A percentile compares a stretch with the other conserved stretches of the same genome.
These are phyloP conservation scores for Amazonetta brasiliensis DNA, from an alignment of 2,797 vertebrate genomes.

Conservation along the genomic window DNA sequence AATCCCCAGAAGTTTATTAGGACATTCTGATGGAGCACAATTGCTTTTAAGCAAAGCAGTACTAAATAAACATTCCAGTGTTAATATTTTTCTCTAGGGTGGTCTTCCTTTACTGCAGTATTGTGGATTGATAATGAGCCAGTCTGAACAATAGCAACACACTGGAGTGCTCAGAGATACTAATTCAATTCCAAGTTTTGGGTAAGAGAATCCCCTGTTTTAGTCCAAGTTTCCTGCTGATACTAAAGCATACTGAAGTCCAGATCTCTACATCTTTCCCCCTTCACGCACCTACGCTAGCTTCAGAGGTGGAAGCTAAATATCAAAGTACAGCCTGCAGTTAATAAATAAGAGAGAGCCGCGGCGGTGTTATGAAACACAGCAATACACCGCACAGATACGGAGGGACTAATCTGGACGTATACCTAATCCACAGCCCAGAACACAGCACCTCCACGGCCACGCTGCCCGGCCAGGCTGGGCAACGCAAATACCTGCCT, in stretches of 20 bases:
- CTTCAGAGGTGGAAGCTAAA: not conserved
- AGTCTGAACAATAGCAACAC: slow-evolving; percentile 12
- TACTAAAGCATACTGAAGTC: not conserved
- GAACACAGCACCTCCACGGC: fast-evolving
- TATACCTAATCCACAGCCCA: not conserved
- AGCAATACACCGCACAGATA: not conserved
- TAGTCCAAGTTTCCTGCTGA: not conserved
- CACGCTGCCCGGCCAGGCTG: not conserved
- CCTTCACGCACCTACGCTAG: not conserved
- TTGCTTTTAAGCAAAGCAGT: slow-evolving; percentile 20
- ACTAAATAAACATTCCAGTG: slow-evolving; percentile 51
- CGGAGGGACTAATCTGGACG: not conserved
- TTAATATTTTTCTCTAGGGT: slow-evolving; percentile 36
- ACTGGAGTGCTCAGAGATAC: not conserved
- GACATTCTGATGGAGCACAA: slow-evolving; percentile 47
- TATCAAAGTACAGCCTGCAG: slow-evolving; percentile 19
- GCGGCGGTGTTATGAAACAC: not conserved
- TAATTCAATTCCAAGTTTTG: not conserved
- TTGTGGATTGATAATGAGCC: not conserved
- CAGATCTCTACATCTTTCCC: fast-evolving
- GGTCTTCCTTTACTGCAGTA: slow-evolving; percentile 30
- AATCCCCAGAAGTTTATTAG: slow-evolving; percentile 67
- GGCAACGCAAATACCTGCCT: not conserved
- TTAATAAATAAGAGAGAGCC: not conserved
- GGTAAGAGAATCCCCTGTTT: slow-evolving; percentile 9